Percentiles rank a stretch among this genome's conserved stretches.
These are phyloP conservation scores for Halictus quadricinctus DNA, from an alignment of 2,888 invertebrate genomes.

Conservation along the genomic window DNA sequence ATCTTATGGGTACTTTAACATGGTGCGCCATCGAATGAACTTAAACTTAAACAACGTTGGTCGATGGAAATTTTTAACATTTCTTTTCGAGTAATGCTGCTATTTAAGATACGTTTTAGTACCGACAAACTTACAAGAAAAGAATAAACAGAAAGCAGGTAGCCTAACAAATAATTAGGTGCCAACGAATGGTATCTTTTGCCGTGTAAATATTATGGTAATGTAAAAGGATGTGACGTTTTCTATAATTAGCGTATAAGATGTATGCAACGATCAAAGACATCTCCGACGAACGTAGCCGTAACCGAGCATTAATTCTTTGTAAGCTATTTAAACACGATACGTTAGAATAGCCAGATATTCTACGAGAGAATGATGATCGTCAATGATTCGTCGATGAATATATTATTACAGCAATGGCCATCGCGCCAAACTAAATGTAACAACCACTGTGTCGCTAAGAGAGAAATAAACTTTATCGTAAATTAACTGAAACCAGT, in stretches of 20 bases:
- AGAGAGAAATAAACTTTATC: constrained; percentile 53
- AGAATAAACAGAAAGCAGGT: constrained; percentile 27
- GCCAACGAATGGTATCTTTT: constrained; percentile 58
- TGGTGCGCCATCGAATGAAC: not conserved
- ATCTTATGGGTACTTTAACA: constrained; percentile 2
- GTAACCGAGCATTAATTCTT: constrained; percentile 60
- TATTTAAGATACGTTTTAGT: constrained; percentile 60
- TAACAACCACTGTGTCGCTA: constrained; percentile 57
- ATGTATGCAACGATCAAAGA: constrained; percentile 73
- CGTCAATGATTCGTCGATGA: constrained; percentile 30
- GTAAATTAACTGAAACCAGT: constrained; percentile 13
- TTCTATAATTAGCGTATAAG: constrained; percentile 71
- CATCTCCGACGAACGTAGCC: constrained; percentile 54
- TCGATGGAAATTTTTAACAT: constrained; percentile 31
- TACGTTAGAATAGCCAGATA: constrained; percentile 50
- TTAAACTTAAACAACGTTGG: constrained; percentile 12
- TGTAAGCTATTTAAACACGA: constrained; percentile 62
- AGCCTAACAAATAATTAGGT: constrained; percentile 60
- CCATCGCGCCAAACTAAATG: constrained; percentile 51
- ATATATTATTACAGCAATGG: constrained; percentile 36
- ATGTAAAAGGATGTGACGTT: constrained; percentile 68
- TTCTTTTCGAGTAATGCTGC: constrained; percentile 65
- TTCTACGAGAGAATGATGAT: constrained; percentile 30
- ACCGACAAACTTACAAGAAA: constrained; percentile 33
- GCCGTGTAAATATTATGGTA: constrained; percentile 64